Evolutionary conservation across 2,888 invertebrate genomes (phyloP).

Genomic region (Cheilosia vernalis): DNA sequence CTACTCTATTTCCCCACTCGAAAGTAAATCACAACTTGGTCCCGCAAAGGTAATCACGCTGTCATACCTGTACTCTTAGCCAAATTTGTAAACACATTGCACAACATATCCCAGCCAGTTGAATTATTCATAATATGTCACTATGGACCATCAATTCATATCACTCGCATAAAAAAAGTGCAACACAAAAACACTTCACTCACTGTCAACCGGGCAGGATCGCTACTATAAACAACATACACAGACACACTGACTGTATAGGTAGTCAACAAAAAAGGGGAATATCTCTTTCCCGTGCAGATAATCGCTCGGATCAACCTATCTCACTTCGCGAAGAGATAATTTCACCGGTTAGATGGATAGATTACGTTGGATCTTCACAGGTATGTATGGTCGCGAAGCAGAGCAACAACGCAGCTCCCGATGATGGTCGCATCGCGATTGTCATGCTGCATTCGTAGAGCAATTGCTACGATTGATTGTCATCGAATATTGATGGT

Average conservation of each 20-base stretch:
- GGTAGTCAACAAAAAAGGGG: constrained; percentile 14
- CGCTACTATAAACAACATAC: constrained; percentile 15
- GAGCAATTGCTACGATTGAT: constrained; percentile 73
- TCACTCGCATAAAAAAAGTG: constrained; percentile 41
- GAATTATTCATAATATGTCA: constrained; percentile 74
- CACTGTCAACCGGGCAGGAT: constrained; percentile 66
- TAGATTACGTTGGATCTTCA: constrained; percentile 51
- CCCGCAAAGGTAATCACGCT: constrained; percentile 9
- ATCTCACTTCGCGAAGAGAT: constrained; percentile 69
- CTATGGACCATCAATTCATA: constrained; percentile 68
- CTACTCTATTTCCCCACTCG: constrained; percentile 10
- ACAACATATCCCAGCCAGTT: constrained; percentile 54
- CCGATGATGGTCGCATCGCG: constrained; percentile 46
- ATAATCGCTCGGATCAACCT: constrained; percentile 71
- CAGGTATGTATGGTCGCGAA: constrained; percentile 31
- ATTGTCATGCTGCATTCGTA: constrained; percentile 73
- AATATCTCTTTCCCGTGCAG: constrained; percentile 55
- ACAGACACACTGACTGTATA: no score
- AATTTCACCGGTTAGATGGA: constrained; percentile 68
- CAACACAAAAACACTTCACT: constrained; percentile 64
- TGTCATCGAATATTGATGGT: constrained; percentile 74
- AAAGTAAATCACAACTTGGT: constrained; percentile 22
- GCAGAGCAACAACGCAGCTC: constrained; percentile 37
- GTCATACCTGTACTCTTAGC: constrained; percentile 62
- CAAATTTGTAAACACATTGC: constrained; percentile 73